Conservation (phyloP, 2,113 vertebrate genomes). For the Raja brachyura region DNA sequence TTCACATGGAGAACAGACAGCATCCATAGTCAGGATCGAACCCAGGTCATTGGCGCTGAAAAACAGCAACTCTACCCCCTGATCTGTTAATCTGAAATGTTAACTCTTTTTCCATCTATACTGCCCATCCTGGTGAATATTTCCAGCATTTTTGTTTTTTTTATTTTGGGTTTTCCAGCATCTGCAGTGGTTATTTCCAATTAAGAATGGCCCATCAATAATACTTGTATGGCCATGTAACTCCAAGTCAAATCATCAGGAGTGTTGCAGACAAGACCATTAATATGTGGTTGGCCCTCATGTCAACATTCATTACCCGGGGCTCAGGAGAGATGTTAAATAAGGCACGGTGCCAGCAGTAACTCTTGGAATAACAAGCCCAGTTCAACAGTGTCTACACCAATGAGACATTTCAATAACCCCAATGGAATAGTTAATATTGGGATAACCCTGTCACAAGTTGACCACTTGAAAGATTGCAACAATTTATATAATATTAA, state of each 20-base stretch:
- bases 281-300: neutral
- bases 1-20: too few relatives aligned
- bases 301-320: neutral
- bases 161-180: too few relatives aligned
- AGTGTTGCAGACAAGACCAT: neutral
- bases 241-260: neutral
- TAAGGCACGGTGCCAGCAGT: neutral
- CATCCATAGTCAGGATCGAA: too few relatives aligned
- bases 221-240: neutral
- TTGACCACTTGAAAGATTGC: neutral
- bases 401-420: neutral
- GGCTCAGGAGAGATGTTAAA: neutral
- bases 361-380: neutral
- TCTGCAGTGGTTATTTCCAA: too few relatives aligned
- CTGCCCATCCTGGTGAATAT: too few relatives aligned
- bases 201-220: neutral
- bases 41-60: too few relatives aligned
- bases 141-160: too few relatives aligned
- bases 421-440: constrained; percentile 11
- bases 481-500: neutral
- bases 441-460: neutral
- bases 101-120: too few relatives aligned
- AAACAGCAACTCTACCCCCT: too few relatives aligned
- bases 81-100: too few relatives aligned
- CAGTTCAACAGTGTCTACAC: neutral